phyloP scores from a whole-genome alignment of 2,888 invertebrate species.

The Rhogogaster chlorosoma region DNA sequence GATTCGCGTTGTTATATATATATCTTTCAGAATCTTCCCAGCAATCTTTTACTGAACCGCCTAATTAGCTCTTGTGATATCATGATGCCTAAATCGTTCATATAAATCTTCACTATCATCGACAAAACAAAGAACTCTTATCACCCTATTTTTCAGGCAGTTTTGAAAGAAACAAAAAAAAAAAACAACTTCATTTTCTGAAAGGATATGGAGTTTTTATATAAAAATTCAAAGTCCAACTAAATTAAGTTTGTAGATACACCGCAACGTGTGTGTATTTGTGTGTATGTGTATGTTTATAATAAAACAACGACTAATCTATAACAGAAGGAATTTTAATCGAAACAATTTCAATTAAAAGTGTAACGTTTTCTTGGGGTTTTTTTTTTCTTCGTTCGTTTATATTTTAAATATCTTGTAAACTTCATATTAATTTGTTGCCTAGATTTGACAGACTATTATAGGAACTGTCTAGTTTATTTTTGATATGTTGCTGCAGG shows the following conservation, averaged over 20 bases:
- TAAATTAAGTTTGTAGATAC: conserved; percentile 5
- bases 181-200: background rate
- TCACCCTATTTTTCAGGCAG: background rate
- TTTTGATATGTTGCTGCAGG: conserved; percentile 27
- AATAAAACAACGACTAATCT: conserved; percentile 3
- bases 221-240: background rate
- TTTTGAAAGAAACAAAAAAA: conserved; percentile 11
- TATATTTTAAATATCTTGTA: conserved; percentile 19
- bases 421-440: conserved; percentile 36
- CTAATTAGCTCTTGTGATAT: background rate
- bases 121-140: background rate
- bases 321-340: background rate
- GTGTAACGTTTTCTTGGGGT: background rate
- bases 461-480: conserved; percentile 37
- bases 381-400: background rate
- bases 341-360: conserved; percentile 21
- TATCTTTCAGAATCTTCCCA: conserved; percentile 10
- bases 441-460: conserved; percentile 40
- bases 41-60: background rate
- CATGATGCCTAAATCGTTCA: background rate
- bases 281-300: background rate
- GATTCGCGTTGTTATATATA: background rate
- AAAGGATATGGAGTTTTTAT: background rate
- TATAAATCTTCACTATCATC: conserved; percentile 7
- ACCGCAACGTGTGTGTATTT: conserved; percentile 1